Evolutionary conservation across 35 echinoderm and acorn worm genomes (phyloP), one percentile per base, ranked within the genome.

Genomic region (Diadema setosum): DNA sequence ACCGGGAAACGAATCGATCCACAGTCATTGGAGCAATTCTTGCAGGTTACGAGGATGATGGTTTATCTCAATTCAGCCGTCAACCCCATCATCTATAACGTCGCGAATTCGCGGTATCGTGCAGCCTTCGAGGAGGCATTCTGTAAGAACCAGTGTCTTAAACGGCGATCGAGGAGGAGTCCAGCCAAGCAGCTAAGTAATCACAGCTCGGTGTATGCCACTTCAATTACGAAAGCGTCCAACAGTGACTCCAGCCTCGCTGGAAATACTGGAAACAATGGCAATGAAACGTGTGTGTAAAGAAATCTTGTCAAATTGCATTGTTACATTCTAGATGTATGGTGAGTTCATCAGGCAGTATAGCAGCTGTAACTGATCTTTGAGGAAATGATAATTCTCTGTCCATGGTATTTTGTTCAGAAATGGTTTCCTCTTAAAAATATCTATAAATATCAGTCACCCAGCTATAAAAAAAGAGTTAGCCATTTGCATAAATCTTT

Each of bases 11-110:
- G n/a, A n/a, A n/a, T n/a, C n/a, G n/a, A n/a, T n/a, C n/a, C n/a
- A n/a, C n/a, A n/a, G n/a, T n/a, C n/a, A n/a, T n/a, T n/a, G n/a
- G 60, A 48, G 43, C 42, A 36, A 27, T 46, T 83, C 42, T 34
- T 90, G 9, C 39, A 52, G 41, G 26, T 90, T 30, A 31, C 49
- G 3, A 82, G 60, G 23, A 63, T 89, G 24, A 41, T 97, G n/a
- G 46, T 90, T 3, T 93, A 87, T 65, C 67, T 69, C 44, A 97
- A 97, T 75, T 93, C 95, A 0, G 80, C 91, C 16, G 81, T 97
- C 8, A 97, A 97, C 84, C 95, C 95, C 36, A 90, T 97, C 16
- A 97, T 97, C 83, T 97, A 97, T 69, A 97, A 97, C 32, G 87
- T 84, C 14, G 75, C 88, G 0, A 97, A 93, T 59, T 90, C 95